Evolutionary conservation across 2,113 vertebrate genomes (phyloP).

Genomic region (Semnornis frantzii): DNA sequence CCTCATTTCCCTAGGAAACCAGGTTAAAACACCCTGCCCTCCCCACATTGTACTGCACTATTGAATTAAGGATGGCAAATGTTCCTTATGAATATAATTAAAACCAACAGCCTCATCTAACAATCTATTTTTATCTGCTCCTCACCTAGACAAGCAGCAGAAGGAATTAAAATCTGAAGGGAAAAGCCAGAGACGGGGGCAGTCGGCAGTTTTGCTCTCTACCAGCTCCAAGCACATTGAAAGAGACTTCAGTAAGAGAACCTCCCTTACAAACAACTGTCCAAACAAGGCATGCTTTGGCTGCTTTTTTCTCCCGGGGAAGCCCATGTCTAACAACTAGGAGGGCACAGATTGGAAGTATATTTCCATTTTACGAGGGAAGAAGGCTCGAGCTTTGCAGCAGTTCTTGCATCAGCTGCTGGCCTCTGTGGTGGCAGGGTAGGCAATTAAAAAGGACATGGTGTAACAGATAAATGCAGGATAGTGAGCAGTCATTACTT

Average conservation of each 20-base stretch:
- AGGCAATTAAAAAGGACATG: constrained; percentile 61
- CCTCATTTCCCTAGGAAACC: constrained; percentile 50
- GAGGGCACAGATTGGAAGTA: neutral
- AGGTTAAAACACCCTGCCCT: constrained; percentile 38
- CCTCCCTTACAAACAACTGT: neutral
- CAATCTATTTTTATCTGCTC: constrained; percentile 49
- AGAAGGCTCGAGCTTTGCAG: constrained; percentile 12
- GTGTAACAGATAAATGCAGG: constrained; percentile 53
- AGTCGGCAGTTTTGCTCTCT: neutral
- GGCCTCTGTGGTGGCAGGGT: neutral
- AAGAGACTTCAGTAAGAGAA: neutral
- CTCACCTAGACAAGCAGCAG: constrained; percentile 40
- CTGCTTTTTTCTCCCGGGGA: neutral
- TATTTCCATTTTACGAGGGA: neutral
- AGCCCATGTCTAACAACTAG: neutral
- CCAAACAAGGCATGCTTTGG: neutral
- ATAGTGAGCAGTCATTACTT: constrained; percentile 51
- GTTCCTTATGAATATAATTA: constrained; percentile 56
- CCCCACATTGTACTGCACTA: neutral
- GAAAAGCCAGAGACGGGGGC: neutral
- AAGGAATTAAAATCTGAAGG: constrained; percentile 2
- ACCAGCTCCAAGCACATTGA: rapidly evolving
- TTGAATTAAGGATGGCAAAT: constrained; percentile 29
- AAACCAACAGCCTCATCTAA: constrained; percentile 46
- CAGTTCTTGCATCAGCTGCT: neutral